Percentiles rank a stretch among this genome's conserved stretches.
Evolutionary conservation across 2,888 invertebrate species (phyloP).

Genomic region (Pseudanteris insignis): DNA sequence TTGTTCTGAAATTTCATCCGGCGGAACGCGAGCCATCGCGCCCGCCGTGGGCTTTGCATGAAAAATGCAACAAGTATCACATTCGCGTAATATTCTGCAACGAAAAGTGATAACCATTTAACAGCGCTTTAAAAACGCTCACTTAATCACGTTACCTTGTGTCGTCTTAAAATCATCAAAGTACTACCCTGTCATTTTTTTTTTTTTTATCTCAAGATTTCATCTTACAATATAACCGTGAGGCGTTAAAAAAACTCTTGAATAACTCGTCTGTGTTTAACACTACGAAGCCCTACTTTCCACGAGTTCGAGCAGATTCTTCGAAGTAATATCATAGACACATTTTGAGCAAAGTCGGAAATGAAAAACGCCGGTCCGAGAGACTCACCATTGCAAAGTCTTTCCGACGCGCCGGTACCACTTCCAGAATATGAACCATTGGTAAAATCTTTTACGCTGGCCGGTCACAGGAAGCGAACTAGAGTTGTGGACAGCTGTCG

Average conservation of each 20-base stretch:
- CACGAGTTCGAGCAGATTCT: no score
- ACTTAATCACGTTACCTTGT: no score
- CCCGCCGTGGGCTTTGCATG: constrained; percentile 16
- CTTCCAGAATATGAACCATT: constrained; percentile 66
- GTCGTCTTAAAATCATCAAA: no score
- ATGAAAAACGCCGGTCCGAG: constrained; percentile 12
- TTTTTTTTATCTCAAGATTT: no score
- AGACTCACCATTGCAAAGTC: constrained; percentile 66
- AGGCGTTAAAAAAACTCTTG: no score
- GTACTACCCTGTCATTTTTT: no score
- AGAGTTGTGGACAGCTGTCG: constrained; percentile 2
- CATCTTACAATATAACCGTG: no score
- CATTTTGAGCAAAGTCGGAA: constrained; percentile 1
- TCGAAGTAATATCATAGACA: no score
- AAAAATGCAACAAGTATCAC: constrained; percentile 43
- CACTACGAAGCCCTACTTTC: no score
- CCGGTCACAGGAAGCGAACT: constrained; percentile 25
- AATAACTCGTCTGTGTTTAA: no score
- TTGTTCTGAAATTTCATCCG: no score
- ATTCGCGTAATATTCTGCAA: constrained; percentile 10
- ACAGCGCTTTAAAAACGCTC: no score
- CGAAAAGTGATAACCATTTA: constrained; percentile 1
- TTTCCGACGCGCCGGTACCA: constrained; percentile 66
- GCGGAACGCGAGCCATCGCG: neutral
- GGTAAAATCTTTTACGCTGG: constrained; percentile 53